Evolutionary conservation across 2,113 vertebrate genomes (phyloP).

Genomic region (Puma concolor): DNA sequence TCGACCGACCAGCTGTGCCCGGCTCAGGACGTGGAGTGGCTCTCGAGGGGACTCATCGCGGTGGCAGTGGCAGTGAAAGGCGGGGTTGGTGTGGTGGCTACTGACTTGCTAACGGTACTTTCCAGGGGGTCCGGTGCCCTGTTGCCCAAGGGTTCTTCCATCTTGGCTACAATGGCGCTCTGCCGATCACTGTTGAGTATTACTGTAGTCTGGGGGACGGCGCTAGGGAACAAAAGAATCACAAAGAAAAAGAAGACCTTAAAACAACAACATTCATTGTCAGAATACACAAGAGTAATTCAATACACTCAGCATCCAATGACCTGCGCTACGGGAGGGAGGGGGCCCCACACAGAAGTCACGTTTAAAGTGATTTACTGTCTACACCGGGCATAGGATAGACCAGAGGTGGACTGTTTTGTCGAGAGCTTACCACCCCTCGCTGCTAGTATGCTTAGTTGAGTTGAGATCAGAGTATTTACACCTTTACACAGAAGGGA

Average conservation of each 20-base stretch:
- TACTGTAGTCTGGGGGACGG: constrained; percentile 98
- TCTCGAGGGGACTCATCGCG: not conserved
- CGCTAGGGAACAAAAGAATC: constrained; percentile 87
- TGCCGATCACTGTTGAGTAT: constrained; percentile 95
- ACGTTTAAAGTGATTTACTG: not conserved
- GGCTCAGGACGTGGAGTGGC: not conserved
- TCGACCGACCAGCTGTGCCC: not conserved
- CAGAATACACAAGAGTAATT: constrained; percentile 68
- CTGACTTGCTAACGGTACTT: constrained; percentile 98
- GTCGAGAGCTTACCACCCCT: not conserved
- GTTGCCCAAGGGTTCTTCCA: constrained; percentile 89
- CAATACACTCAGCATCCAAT: constrained; percentile 39
- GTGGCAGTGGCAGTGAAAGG: not conserved
- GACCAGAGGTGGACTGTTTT: not conserved
- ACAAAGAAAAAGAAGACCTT: constrained; percentile 73
- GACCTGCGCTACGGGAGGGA: not conserved
- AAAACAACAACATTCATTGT: constrained; percentile 57
- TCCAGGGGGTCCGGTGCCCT: constrained; percentile 93
- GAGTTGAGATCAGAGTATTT: not conserved
- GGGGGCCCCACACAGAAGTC: not conserved
- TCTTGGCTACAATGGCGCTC: constrained; percentile 90
- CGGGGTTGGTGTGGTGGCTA: constrained; percentile 47
- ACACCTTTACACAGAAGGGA: not conserved
- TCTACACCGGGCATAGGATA: not conserved
- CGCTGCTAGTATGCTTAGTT: not conserved